Percentiles rank a stretch among this genome's conserved stretches.
These are phyloP conservation scores for Aldabrachelys gigantea DNA, from an alignment of 2,113 vertebrate species.

Conservation along the genomic window DNA sequence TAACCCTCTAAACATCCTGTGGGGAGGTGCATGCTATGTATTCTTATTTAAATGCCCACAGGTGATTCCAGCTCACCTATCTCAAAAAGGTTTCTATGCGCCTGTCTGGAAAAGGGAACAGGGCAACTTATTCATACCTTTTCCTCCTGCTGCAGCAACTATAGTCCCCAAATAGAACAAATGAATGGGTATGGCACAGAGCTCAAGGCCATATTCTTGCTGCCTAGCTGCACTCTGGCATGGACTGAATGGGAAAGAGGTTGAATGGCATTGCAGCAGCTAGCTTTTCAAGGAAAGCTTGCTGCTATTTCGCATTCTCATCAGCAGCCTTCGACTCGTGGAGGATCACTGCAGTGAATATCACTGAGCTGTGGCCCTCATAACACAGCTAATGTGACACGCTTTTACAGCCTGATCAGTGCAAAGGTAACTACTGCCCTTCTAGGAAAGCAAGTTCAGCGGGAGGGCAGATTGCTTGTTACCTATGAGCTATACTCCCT, in stretches of 20 bases:
- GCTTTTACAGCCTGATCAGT: neutral
- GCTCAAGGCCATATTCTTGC: neutral
- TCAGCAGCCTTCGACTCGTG: neutral
- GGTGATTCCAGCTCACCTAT: neutral
- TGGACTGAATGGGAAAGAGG: neutral
- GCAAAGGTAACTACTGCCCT: neutral
- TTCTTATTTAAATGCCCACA: slow-evolving; percentile 11
- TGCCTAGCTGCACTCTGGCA: neutral
- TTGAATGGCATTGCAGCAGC: neutral
- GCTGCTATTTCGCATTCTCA: accelerated
- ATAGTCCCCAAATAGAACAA: slow-evolving; percentile 34
- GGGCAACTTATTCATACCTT: neutral
- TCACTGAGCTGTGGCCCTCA: neutral
- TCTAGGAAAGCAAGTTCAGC: slow-evolving; percentile 23
- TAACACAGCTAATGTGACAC: neutral
- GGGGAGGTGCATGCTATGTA: neutral
- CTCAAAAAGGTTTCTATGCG: neutral
- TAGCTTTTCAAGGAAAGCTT: neutral
- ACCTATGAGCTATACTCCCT: neutral
- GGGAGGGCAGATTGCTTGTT: neutral
- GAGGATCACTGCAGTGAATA: neutral
- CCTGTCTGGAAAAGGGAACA: neutral
- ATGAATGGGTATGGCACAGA: neutral
- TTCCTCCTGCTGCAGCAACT: neutral
- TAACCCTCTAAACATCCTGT: neutral